A percentile compares a stretch with the other conserved stretches of the same genome.
phyloP scores from a whole-genome alignment of 2,113 vertebrate genomes.

The Lynx canadensis region DNA sequence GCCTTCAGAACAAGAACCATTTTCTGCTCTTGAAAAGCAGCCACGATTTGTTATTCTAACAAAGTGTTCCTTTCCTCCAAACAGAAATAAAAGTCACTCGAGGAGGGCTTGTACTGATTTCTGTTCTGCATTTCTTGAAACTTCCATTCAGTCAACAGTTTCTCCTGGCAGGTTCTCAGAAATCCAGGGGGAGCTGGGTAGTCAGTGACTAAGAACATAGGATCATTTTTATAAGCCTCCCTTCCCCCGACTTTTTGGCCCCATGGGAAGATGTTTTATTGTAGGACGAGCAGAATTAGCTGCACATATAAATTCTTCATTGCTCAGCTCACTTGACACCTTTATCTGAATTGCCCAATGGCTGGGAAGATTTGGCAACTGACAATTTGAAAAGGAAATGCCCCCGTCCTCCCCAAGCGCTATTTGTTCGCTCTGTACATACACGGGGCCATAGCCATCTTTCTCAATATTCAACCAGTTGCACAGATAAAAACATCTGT shows the following conservation, averaged over 20 bases:
- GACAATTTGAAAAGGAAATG: conserved; percentile 49
- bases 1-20: conserved; percentile 55
- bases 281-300: conserved; percentile 55
- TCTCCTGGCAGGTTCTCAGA: conserved; percentile 57
- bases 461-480: conserved; percentile 78
- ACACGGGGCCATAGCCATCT: background rate
- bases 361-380: conserved; percentile 16
- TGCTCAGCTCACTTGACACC: conserved; percentile 61
- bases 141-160: conserved; percentile 65
- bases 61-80: conserved; percentile 67
- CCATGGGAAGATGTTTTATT: conserved; percentile 56
- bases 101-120: conserved; percentile 16
- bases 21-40: conserved; percentile 58
- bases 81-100: conserved; percentile 70
- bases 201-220: conserved; percentile 31
- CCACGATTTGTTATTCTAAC: conserved; percentile 49
- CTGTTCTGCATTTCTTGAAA: conserved; percentile 72
- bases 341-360: conserved; percentile 56
- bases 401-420: background rate
- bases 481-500: conserved; percentile 84
- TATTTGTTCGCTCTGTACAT: conserved; percentile 8
- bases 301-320: conserved; percentile 58
- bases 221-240: conserved; percentile 44
- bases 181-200: background rate
- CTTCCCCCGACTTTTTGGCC: background rate